Evolutionary conservation across 2,113 vertebrate species (phyloP).

Genomic region (Lagenorhynchus albirostris): DNA sequence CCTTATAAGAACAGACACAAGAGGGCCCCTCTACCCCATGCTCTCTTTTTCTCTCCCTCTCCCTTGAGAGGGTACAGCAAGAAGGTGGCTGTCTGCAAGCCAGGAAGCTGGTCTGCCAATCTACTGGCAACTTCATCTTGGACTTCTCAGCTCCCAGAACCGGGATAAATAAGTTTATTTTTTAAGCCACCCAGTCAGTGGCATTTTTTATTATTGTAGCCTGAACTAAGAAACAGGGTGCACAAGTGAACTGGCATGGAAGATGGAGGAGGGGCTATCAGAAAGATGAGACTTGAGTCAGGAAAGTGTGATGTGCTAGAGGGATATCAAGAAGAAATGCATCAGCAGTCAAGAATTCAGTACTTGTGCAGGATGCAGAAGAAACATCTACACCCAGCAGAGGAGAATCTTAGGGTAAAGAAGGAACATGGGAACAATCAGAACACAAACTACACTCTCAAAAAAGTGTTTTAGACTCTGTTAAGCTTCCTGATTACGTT

Average conservation of each 20-base stretch:
- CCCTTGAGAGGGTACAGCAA: background rate
- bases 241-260: background rate
- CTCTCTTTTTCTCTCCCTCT: background rate
- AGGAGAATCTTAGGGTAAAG: background rate
- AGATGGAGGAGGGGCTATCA: background rate
- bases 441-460: background rate
- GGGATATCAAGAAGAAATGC: background rate
- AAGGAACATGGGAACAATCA: background rate
- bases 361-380: background rate
- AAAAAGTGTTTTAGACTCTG: background rate
- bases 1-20: background rate
- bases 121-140: background rate
- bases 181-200: background rate
- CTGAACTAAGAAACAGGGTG: background rate
- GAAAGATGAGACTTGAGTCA: background rate
- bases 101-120: background rate
- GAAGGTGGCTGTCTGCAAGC: background rate
- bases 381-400: background rate
- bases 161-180: background rate
- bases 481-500: background rate
- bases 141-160: background rate
- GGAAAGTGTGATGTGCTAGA: background rate
- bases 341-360: background rate
- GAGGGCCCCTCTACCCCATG: background rate
- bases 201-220: background rate